These are phyloP conservation scores for Napeogenes sylphis DNA, from an alignment of 2,888 invertebrate genomes.

Conservation along the genomic window DNA sequence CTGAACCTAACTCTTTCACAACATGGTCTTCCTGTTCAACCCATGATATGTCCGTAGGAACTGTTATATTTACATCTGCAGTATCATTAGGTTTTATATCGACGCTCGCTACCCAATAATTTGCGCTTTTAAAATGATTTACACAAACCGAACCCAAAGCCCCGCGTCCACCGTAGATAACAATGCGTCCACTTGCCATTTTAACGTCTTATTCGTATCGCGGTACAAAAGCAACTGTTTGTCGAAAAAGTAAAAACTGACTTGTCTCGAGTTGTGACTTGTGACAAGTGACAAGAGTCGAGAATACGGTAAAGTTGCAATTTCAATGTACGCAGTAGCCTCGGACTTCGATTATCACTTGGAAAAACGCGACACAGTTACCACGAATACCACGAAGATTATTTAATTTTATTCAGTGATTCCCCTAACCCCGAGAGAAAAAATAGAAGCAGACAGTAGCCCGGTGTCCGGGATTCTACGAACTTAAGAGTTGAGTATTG, in stretches of 20 bases:
- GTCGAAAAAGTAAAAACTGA: conserved; percentile 38
- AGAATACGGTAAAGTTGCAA: not conserved
- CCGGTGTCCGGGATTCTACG: not conserved
- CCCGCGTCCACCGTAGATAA: conserved; percentile 97
- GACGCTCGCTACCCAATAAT: conserved; percentile 95
- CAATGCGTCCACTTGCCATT: conserved; percentile 83
- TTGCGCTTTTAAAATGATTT: conserved; percentile 90
- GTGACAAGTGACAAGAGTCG: conserved; percentile 10
- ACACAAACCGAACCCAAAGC: conserved; percentile 95
- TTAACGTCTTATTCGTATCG: conserved; percentile 46
- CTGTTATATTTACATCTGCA: conserved; percentile 93
- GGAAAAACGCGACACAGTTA: conserved; percentile 38
- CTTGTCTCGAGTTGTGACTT: conserved; percentile 14
- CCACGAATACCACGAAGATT: conserved; percentile 35
- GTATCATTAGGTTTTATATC: conserved; percentile 89
- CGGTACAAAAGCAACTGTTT: conserved; percentile 37
- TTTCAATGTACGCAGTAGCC: conserved; percentile 18
- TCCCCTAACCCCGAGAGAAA: conserved; percentile 22
- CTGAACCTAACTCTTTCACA: conserved; percentile 79
- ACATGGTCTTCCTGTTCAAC: conserved; percentile 86
- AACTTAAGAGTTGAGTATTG: too few species aligned
- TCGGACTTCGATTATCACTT: conserved; percentile 65
- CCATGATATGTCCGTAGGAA: conserved; percentile 87
- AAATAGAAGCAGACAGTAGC: conserved; percentile 2
- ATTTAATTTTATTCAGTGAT: conserved; percentile 20